Base-by-base conservation (phyloP, 2,888 invertebrate genomes). In the Tetramorium bicarinatum region DNA sequence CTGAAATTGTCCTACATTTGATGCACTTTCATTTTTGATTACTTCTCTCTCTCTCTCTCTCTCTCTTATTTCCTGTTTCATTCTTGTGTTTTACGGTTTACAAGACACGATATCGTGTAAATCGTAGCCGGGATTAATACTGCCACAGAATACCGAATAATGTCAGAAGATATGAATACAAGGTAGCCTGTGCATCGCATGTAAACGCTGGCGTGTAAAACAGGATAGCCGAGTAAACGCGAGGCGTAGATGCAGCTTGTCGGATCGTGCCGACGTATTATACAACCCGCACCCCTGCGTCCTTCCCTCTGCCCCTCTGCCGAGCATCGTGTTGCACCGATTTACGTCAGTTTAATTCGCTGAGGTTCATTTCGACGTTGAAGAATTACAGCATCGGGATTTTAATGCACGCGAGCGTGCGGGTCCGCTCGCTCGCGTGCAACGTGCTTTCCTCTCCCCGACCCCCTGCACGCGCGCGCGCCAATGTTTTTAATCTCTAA, bases 311-410 rank as follows among this genome's bases (percentile, higher is more conserved):
- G 29, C n/a, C 25, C 18, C 9, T 11, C 25, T 7, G 3, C 41
- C 47, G 59, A 71, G 69, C 62, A 34, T 4, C 29, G 56, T 59
- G 69, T 69, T 79, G 71, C 79, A 3, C 59, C 79, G 71, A 79
- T 79, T 71, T 71, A 69, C 59, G 71, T 79, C 79, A 71, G 47
- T 79, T 79, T 79, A 79, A 79, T 79, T 79, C 47, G 56, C 59
- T 47, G 79, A 71, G 79, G 79, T 79, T 79, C 79, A 79, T 79
- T 79, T 69, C 69, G 79, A 79, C 79, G 69, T 79, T 79, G 71
- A 79, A 71, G 79, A 79, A 79, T 79, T 79, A 79, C 71, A 71
- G 59, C 47, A 13, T 13, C 69, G 79, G 69, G 79, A 79, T 79
- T 79, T 79, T 69, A 79, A 71, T 56, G 47, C 79, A 79, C 79